Conservation (phyloP, 2,113 vertebrate species). For the Apteryx owenii region DNA sequence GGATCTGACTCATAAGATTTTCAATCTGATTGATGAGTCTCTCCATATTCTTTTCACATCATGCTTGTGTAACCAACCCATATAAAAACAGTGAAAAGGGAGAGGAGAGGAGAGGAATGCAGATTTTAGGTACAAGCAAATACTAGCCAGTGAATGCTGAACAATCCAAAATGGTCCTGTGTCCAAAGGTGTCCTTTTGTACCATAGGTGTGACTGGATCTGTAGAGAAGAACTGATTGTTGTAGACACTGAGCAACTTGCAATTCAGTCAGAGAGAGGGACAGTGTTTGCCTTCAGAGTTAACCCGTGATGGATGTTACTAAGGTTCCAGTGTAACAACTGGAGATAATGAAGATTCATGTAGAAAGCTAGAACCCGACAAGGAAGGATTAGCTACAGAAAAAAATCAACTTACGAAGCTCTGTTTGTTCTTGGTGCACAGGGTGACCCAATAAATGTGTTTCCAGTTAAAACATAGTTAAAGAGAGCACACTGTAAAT, state of each 20-base stretch:
- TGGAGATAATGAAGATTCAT: background rate
- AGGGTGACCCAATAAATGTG: background rate
- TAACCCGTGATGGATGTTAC: background rate
- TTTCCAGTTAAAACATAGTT: background rate
- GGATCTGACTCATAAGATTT: constrained; percentile 3
- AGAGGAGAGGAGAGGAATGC: background rate
- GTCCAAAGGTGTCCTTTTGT: background rate
- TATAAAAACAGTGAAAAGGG: background rate
- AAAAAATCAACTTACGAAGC: background rate
- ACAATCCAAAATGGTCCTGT: background rate
- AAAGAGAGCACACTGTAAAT: background rate
- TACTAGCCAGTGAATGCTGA: background rate
- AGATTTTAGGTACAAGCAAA: background rate
- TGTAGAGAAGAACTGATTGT: background rate
- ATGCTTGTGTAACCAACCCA: background rate
- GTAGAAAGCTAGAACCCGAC: background rate
- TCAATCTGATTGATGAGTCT: background rate
- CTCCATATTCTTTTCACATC: background rate
- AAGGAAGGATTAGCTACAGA: background rate
- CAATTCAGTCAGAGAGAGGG: background rate
- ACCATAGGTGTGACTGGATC: background rate
- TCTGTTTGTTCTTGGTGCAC: background rate
- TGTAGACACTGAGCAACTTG: background rate
- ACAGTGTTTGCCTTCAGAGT: background rate
- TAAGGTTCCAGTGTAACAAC: background rate